Evolutionary conservation across 2,113 vertebrate species (phyloP).

Genomic region (Rhinolophus ferrumequinum): DNA sequence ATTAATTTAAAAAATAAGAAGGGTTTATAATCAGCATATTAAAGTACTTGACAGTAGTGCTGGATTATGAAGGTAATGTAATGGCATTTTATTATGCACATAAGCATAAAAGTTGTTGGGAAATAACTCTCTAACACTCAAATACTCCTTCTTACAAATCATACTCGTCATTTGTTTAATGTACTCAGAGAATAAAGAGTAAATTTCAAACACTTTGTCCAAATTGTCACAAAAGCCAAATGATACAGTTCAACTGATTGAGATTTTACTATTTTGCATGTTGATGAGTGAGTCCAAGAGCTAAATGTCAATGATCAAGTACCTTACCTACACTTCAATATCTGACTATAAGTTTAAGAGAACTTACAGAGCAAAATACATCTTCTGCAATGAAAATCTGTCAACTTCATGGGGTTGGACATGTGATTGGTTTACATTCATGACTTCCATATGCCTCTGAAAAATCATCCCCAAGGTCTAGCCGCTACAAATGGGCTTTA

Average conservation of each 20-base stretch:
- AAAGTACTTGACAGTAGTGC: neutral
- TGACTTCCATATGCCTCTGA: neutral
- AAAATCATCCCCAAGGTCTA: neutral
- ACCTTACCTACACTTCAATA: neutral
- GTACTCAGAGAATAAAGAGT: conserved; percentile 13
- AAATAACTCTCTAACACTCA: conserved; percentile 25
- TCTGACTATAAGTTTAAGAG: neutral
- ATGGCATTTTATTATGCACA: conserved; percentile 14
- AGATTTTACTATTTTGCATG: neutral
- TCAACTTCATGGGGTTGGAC: neutral
- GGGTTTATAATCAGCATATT: neutral
- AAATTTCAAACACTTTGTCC: conserved; percentile 40
- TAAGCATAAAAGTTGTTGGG: neutral
- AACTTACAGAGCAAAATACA: neutral
- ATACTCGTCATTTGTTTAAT: conserved; percentile 12
- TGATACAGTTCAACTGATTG: neutral
- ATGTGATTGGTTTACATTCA: neutral
- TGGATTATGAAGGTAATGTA: neutral
- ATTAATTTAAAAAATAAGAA: conserved; percentile 19
- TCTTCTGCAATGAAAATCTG: neutral
- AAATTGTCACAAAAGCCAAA: conserved; percentile 44
- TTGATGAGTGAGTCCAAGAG: conserved; percentile 1
- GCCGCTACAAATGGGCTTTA: neutral
- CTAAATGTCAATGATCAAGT: neutral
- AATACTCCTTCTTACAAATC: neutral